Conservation (phyloP, 2,113 vertebrate genomes). For the Antechinus stuartii region DNA sequence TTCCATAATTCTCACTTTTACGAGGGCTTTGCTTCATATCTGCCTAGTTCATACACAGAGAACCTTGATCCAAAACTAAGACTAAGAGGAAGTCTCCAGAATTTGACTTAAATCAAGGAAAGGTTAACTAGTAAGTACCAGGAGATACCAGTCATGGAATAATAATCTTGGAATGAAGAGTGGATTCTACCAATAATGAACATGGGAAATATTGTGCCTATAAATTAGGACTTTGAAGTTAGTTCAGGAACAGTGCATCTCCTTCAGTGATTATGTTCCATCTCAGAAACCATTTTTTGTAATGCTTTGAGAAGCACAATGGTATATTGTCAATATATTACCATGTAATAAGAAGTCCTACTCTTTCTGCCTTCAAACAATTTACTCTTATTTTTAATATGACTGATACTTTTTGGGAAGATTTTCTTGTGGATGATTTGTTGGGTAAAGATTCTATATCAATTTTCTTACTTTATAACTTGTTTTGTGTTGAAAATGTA, state of each 20-base stretch:
- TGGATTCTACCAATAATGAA: neutral
- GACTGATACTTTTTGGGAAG: neutral
- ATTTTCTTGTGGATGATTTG: neutral
- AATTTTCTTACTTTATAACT: neutral
- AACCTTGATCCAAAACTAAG: neutral
- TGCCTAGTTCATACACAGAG: neutral
- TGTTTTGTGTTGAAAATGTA: neutral
- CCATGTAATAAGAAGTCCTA: neutral
- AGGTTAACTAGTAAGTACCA: neutral
- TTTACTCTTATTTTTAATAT: neutral
- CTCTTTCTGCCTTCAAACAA: neutral
- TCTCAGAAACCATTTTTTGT: neutral
- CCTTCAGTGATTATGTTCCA: neutral
- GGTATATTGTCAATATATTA: neutral
- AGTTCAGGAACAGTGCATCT: neutral
- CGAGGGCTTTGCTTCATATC: neutral
- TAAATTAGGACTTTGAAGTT: neutral
- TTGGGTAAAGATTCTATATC: neutral
- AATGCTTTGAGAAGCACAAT: neutral
- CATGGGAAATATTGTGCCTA: neutral
- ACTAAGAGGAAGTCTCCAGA: neutral
- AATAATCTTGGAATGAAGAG: neutral
- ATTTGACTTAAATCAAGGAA: neutral
- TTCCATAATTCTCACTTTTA: neutral
- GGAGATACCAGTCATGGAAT: neutral